Percentiles rank a stretch among this genome's conserved stretches.
Conservation (phyloP, 2,113 vertebrate species). For the Colaptes auratus region DNA sequence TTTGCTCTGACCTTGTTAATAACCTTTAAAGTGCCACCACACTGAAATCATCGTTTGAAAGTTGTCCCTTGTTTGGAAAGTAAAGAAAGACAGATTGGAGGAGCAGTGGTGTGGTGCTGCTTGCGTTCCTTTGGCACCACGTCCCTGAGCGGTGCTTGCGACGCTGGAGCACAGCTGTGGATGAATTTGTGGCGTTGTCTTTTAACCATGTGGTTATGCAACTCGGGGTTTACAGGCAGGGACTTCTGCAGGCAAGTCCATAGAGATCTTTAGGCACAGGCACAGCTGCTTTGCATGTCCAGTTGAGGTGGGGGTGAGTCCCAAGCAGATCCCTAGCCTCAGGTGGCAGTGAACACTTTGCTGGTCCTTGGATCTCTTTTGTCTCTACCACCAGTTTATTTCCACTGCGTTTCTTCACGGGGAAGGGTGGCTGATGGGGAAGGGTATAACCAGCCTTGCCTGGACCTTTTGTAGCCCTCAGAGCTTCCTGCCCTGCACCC, state of each 20-base stretch:
- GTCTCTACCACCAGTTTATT: background rate
- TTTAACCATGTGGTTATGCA: constrained; percentile 33
- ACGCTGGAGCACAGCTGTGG: background rate
- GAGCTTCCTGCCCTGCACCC: background rate
- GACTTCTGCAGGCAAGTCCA: constrained; percentile 3
- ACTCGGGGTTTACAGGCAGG: background rate
- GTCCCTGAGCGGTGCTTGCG: background rate
- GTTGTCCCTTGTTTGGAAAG: background rate
- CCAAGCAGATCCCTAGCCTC: background rate
- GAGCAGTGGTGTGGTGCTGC: background rate
- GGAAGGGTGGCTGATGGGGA: background rate
- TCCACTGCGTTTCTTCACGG: background rate
- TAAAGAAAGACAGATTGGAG: background rate
- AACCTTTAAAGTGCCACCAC: background rate
- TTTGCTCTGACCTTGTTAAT: background rate
- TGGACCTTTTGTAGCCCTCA: background rate
- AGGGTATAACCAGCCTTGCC: background rate
- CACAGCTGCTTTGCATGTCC: background rate
- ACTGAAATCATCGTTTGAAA: background rate
- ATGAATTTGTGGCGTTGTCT: background rate
- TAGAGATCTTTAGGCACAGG: background rate
- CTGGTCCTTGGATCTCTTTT: background rate
- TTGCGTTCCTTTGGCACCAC: background rate
- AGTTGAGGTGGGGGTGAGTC: background rate
- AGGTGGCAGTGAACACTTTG: background rate